Evolutionary conservation across 1,140 invertebrate species (phyloP).

Genomic region (Neodiprion virginianus): DNA sequence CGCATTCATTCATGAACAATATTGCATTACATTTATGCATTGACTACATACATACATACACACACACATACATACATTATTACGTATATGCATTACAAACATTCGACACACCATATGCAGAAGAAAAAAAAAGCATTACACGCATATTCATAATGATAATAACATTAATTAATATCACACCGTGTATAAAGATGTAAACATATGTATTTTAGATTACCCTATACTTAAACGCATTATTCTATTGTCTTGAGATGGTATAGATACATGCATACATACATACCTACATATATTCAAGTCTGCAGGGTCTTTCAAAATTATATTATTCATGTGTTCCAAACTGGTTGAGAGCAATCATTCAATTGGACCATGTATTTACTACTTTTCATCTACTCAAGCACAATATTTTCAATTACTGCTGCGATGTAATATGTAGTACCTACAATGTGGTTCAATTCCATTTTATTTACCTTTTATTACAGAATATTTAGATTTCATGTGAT

Average conservation of each 20-base stretch:
- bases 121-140: not conserved
- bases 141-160: slow-evolving; percentile 8
- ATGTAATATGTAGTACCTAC: too few species aligned
- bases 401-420: too few species aligned
- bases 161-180: slow-evolving; percentile 22
- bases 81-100: not conserved
- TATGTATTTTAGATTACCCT: slow-evolving; percentile 60
- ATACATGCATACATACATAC: slow-evolving; percentile 2
- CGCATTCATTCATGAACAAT: not conserved
- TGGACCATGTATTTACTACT: too few species aligned
- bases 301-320: not conserved
- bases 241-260: not conserved
- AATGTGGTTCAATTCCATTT: too few species aligned
- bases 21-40: slow-evolving; percentile 2
- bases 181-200: slow-evolving; percentile 56
- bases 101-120: slow-evolving; percentile 1
- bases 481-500: too few species aligned
- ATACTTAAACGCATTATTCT: slow-evolving; percentile 38
- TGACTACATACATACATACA: not conserved
- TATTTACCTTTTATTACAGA: too few species aligned
- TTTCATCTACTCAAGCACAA: too few species aligned
- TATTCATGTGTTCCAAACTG: too few species aligned
- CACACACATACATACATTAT: not conserved
- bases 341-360: not conserved
- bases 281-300: not conserved